Evolutionary conservation across 1,140 invertebrate genomes (phyloP).

Genomic region (Dufourea novaeangliae): DNA sequence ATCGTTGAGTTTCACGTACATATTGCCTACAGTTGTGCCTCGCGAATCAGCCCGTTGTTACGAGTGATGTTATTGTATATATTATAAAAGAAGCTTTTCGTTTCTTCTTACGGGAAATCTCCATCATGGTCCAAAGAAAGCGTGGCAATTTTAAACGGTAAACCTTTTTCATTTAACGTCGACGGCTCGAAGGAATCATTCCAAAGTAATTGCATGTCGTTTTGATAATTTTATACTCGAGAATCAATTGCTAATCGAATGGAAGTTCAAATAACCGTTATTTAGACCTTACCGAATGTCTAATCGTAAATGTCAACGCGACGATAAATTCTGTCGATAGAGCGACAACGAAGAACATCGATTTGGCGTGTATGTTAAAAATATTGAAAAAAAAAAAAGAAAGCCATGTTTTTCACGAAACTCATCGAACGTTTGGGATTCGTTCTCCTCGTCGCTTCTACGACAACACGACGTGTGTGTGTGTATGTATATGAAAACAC

Average conservation of each 20-base stretch:
- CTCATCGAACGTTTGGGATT: constrained; percentile 21
- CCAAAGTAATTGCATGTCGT: constrained; percentile 21
- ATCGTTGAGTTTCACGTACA: constrained; percentile 46
- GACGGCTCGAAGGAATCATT: not conserved
- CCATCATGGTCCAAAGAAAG: not conserved
- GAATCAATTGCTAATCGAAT: not conserved
- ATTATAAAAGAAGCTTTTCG: not conserved
- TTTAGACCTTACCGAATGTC: not conserved
- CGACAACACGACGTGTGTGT: not conserved
- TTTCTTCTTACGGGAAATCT: constrained; percentile 1
- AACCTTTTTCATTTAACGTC: constrained; percentile 5
- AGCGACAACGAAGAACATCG: not conserved
- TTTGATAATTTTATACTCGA: constrained; percentile 44
- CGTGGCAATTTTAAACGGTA: not conserved
- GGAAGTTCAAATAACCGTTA: not conserved
- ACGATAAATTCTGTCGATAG: not conserved
- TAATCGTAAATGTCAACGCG: not conserved
- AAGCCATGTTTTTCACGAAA: constrained; percentile 6
- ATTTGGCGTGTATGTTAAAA: not conserved
- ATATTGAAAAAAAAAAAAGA: not conserved
- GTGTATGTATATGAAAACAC: not conserved
- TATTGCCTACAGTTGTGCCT: constrained; percentile 52
- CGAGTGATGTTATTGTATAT: constrained; percentile 24
- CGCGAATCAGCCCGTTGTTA: constrained; percentile 42
- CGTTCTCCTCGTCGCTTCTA: constrained; percentile 19